phyloP scores from a whole-genome alignment of 1,140 invertebrate species.

The Nylanderia fulva region DNA sequence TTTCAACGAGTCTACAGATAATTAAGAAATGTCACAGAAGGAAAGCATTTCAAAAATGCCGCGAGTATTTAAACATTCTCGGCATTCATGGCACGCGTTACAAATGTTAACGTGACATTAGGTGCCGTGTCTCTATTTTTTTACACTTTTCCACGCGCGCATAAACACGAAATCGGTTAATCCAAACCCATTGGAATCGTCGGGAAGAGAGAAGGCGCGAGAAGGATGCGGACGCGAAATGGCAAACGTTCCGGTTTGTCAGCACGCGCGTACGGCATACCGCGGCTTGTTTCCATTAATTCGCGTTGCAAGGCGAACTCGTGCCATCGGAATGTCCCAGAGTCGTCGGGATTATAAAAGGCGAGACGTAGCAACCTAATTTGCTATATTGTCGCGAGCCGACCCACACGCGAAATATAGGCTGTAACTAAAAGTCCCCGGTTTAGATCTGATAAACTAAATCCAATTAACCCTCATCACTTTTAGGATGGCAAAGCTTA shows the following conservation, averaged over 20 bases:
- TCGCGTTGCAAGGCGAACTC: conserved; percentile 76
- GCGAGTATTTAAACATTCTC: not conserved
- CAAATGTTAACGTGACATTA: conserved; percentile 53
- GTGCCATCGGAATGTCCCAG: conserved; percentile 57
- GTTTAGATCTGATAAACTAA: conserved; percentile 58
- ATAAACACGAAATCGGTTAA: conserved; percentile 52
- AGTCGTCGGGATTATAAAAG: conserved; percentile 60
- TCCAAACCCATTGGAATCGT: conserved; percentile 49
- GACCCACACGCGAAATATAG: conserved; percentile 51
- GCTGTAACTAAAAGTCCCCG: conserved; percentile 41
- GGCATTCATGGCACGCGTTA: conserved; percentile 20
- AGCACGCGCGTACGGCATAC: conserved; percentile 73
- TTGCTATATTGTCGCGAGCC: conserved; percentile 66
- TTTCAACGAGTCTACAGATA: not conserved
- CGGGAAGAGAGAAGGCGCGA: conserved; percentile 71
- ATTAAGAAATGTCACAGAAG: not conserved
- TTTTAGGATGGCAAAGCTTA: conserved; percentile 17
- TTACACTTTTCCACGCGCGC: conserved; percentile 43
- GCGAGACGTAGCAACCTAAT: conserved; percentile 64
- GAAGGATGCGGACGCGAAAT: conserved; percentile 52
- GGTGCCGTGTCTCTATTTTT: conserved; percentile 23
- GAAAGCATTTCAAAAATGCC: conserved; percentile 17
- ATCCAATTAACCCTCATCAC: conserved; percentile 59
- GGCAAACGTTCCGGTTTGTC: conserved; percentile 81
- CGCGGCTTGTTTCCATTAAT: conserved; percentile 84